Evolutionary conservation across 1,140 invertebrate species (phyloP).

Genomic region (Notospermus geniculatus): DNA sequence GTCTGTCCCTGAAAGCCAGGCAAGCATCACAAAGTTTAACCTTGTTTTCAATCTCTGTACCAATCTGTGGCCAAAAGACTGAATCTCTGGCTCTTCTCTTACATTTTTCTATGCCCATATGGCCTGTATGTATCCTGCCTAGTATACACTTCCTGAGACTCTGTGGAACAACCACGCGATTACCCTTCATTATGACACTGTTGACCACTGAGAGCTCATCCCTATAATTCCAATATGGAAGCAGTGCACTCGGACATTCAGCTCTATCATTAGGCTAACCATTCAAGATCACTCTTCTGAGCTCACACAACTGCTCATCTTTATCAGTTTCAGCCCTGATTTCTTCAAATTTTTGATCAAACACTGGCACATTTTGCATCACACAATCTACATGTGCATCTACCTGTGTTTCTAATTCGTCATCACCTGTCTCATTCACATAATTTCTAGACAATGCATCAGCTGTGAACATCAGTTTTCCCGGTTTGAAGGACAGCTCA

Average conservation of each 20-base stretch:
- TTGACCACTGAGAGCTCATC: conserved; percentile 23
- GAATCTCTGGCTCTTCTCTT: conserved; percentile 1
- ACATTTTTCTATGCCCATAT: conserved; percentile 10
- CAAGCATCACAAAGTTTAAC: too few species aligned
- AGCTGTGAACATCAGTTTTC: not conserved
- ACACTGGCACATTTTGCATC: not conserved
- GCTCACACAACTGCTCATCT: not conserved
- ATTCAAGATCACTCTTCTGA: conserved; percentile 7
- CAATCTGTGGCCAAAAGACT: not conserved
- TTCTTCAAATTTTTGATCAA: not conserved
- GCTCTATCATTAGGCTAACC: conserved; percentile 15
- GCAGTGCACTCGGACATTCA: not conserved
- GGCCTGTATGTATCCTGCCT: conserved; percentile 18
- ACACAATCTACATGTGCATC: not conserved
- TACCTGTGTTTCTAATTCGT: not conserved
- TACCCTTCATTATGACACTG: conserved; percentile 20
- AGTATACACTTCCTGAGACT: conserved; percentile 11
- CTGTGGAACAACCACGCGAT: conserved; percentile 14
- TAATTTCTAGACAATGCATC: conserved; percentile 2
- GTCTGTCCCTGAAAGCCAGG: too few species aligned
- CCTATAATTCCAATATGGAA: conserved; percentile 15
- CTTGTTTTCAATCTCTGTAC: too few species aligned
- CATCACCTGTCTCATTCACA: not conserved
- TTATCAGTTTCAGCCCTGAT: not conserved
- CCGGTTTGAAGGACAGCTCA: not conserved